These are phyloP conservation scores for Ctenochaetus hawaiiensis DNA, from an alignment of 2,797 vertebrate species.

Conservation along the genomic window DNA sequence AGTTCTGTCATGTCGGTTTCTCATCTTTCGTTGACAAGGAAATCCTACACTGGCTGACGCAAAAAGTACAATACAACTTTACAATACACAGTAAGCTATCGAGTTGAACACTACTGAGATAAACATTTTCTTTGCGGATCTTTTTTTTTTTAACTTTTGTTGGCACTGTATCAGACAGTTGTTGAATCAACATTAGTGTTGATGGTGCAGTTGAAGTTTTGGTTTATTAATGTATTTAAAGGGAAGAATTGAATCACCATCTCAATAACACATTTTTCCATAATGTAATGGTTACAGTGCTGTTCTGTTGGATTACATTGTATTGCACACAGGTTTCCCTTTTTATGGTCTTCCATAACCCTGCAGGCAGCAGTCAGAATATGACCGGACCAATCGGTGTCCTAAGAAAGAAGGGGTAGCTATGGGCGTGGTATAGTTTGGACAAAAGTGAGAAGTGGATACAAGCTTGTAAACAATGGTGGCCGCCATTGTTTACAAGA, in stretches of 20 bases:
- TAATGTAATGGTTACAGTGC: not conserved
- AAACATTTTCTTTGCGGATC: not conserved
- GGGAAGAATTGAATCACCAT: not conserved
- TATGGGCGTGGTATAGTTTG: too few relatives aligned
- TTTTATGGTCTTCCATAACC: conserved; percentile 12
- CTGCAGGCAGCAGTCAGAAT: too few relatives aligned
- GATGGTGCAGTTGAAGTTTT: not conserved
- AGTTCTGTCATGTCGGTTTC: conserved; percentile 35
- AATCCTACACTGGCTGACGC: conserved; percentile 5
- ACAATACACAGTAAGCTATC: not conserved
- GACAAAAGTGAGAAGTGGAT: too few relatives aligned
- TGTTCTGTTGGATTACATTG: conserved; percentile 3
- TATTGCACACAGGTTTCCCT: not conserved
- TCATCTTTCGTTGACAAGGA: conserved; percentile 21
- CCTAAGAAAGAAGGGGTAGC: too few relatives aligned
- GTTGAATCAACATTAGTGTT: not conserved
- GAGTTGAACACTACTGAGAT: not conserved
- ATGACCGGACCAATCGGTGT: too few relatives aligned
- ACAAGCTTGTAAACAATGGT: too few relatives aligned
- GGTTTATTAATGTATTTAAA: conserved; percentile 1
- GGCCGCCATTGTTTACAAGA: too few relatives aligned
- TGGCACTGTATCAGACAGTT: not conserved
- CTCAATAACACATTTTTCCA: not conserved
- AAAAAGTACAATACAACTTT: not conserved
- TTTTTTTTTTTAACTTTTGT: not conserved